Conservation (phyloP, 2,888 invertebrate genomes). For the Amphipyra berbera region DNA sequence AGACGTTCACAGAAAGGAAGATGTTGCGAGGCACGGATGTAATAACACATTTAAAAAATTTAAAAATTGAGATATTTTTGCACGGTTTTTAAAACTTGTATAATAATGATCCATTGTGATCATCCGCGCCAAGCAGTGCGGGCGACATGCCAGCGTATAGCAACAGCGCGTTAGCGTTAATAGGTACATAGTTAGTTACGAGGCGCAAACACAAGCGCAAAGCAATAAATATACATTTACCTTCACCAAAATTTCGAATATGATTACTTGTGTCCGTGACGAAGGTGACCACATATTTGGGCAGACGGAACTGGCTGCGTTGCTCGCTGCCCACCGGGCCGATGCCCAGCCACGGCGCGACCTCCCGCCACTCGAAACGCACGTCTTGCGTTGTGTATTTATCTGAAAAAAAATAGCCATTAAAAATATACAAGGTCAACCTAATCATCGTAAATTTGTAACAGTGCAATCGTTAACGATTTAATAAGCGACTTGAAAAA, state of each 20-base stretch:
- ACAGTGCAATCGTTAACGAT: slow-evolving; percentile 33
- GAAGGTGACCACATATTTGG: slow-evolving; percentile 91
- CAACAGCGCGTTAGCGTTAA: slow-evolving; percentile 77
- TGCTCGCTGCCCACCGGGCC: slow-evolving; percentile 85
- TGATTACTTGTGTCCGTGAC: slow-evolving; percentile 90
- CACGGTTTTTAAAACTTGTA: slow-evolving; percentile 34
- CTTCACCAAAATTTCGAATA: slow-evolving; percentile 91
- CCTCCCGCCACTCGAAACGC: slow-evolving; percentile 91
- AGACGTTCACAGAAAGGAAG: slow-evolving; percentile 62
- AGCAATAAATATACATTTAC: slow-evolving; percentile 90
- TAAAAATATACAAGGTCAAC: background rate
- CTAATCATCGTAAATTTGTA: slow-evolving; percentile 16
- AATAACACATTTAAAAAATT: slow-evolving; percentile 26
- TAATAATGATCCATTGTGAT: slow-evolving; percentile 48
- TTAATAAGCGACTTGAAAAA: slow-evolving; percentile 18
- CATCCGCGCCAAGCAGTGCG: slow-evolving; percentile 73
- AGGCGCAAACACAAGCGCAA: slow-evolving; percentile 86
- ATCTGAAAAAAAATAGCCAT: slow-evolving; percentile 65
- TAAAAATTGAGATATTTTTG: slow-evolving; percentile 21
- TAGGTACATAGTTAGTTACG: slow-evolving; percentile 77
- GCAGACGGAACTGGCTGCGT: slow-evolving; percentile 89
- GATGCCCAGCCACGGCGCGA: slow-evolving; percentile 86
- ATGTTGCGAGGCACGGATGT: slow-evolving; percentile 70
- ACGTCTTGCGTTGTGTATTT: slow-evolving; percentile 91
- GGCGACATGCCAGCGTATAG: slow-evolving; percentile 73